Percentiles rank a stretch among this genome's conserved stretches.
These are phyloP conservation scores for Pangasius larnaudii DNA, from an alignment of 2,797 vertebrate genomes.

Conservation along the genomic window DNA sequence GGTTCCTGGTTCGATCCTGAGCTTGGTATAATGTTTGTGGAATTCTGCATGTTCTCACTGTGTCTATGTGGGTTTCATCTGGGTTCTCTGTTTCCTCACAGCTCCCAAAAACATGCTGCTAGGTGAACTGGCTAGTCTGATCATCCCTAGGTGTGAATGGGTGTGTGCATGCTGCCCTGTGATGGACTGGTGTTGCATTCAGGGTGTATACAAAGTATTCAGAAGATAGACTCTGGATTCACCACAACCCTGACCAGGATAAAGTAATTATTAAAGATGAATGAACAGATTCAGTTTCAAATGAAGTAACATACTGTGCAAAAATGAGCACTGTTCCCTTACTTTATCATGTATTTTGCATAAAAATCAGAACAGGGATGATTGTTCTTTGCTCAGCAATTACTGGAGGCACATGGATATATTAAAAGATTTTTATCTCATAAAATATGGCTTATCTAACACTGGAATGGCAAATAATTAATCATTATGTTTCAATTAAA, in stretches of 20 bases:
- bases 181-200: background rate
- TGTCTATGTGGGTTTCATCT: background rate
- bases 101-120: background rate
- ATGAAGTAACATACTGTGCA: background rate
- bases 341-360: background rate
- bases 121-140: background rate
- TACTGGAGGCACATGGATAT: background rate
- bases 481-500: conserved; percentile 10
- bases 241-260: background rate
- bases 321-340: background rate
- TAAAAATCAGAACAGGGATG: background rate
- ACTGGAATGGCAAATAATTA: background rate
- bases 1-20: background rate
- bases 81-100: background rate
- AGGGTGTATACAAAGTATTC: background rate
- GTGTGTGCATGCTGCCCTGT: background rate
- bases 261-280: background rate
- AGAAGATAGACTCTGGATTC: background rate
- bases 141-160: background rate
- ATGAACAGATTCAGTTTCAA: background rate
- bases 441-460: background rate
- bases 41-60: background rate
- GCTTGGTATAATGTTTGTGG: background rate
- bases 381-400: background rate
- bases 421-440: background rate